Conservation (phyloP, 1,140 invertebrate species). For the Apocrypta bakeri region DNA sequence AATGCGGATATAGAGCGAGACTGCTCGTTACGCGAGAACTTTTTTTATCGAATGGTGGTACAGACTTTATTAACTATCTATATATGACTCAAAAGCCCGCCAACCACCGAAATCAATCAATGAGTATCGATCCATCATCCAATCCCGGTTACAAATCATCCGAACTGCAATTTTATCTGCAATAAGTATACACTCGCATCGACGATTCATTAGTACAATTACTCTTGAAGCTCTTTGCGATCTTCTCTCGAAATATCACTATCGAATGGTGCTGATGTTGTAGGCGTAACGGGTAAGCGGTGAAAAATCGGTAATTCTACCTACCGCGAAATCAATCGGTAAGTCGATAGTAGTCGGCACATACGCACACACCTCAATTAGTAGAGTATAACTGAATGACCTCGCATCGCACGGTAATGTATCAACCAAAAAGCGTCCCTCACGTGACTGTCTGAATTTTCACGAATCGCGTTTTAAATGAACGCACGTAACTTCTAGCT, state of each 20-base stretch:
- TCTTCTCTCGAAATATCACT: neutral
- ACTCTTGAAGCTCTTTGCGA: too few relatives aligned
- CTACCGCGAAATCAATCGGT: neutral
- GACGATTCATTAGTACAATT: slow-evolving; percentile 33
- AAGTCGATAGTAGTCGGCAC: neutral
- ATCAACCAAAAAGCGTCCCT: too few relatives aligned
- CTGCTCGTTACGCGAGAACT: neutral
- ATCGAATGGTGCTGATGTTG: neutral
- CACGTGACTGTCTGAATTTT: too few relatives aligned
- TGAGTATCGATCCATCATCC: slow-evolving; percentile 9
- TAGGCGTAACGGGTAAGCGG: neutral
- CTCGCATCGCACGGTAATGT: too few relatives aligned
- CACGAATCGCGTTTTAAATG: slow-evolving; percentile 20
- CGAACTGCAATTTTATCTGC: neutral
- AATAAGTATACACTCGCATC: neutral
- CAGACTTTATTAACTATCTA: slow-evolving; percentile 4
- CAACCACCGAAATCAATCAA: slow-evolving; percentile 25
- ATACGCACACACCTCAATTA: neutral
- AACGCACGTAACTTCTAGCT: slow-evolving; percentile 28
- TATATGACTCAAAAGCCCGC: neutral
- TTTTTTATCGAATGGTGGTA: neutral
- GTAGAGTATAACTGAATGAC: too few relatives aligned
- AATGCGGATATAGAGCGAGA: too few relatives aligned
- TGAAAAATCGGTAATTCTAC: neutral
- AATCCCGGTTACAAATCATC: slow-evolving; percentile 1